Evolutionary conservation across 2,888 invertebrate species (phyloP).

Genomic region (Phania funesta): DNA sequence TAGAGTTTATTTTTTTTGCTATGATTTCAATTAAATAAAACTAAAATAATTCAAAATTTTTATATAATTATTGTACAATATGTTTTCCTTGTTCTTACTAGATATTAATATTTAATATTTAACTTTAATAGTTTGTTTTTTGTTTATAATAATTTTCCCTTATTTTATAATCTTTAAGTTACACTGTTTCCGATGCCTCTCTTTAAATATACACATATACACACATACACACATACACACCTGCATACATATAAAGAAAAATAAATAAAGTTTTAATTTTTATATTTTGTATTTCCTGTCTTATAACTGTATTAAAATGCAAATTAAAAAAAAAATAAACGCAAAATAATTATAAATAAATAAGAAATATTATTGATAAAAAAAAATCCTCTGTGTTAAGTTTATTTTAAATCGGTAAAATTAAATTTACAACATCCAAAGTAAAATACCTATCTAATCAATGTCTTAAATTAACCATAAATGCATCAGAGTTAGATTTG

Average conservation of each 20-base stretch:
- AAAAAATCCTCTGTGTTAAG: not conserved
- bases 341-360: slow-evolving; percentile 58
- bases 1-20: too few species aligned
- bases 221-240: not conserved
- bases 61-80: slow-evolving; percentile 43
- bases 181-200: not conserved
- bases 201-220: slow-evolving; percentile 2
- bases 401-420: not conserved
- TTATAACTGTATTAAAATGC: slow-evolving; percentile 52
- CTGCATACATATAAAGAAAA: too few species aligned
- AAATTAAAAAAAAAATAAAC: slow-evolving; percentile 26
- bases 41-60: not conserved
- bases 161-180: not conserved
- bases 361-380: slow-evolving; percentile 55
- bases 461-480: too few species aligned
- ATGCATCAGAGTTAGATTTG: too few species aligned
- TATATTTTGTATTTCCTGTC: slow-evolving; percentile 44
- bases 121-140: slow-evolving; percentile 18
- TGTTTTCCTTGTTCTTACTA: slow-evolving; percentile 49
- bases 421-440: too few species aligned
- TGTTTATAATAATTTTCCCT: slow-evolving; percentile 19
- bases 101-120: slow-evolving; percentile 29
- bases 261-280: slow-evolving; percentile 27
- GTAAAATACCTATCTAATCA: too few species aligned
- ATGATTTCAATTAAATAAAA: not conserved